phyloP scores from a whole-genome alignment of 2,797 vertebrate species.

The Pseudochromis fuscus region DNA sequence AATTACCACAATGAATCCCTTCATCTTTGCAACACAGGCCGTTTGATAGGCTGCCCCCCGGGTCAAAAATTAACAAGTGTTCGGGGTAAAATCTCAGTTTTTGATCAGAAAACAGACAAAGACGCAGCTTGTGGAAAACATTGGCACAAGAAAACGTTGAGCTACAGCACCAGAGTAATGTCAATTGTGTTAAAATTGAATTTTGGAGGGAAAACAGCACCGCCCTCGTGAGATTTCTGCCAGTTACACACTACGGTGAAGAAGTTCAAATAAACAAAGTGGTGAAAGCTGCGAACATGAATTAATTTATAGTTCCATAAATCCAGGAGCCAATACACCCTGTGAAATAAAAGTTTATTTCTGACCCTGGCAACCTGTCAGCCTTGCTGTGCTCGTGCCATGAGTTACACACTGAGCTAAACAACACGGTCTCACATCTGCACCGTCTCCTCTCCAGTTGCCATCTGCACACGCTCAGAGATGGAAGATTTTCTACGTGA shows the following conservation, averaged over 20 bases:
- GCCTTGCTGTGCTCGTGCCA: neutral
- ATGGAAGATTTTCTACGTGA: constrained; percentile 95
- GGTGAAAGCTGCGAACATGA: neutral
- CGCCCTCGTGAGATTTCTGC: neutral
- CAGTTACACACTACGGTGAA: neutral
- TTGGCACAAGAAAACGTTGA: constrained; percentile 42
- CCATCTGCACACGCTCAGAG: constrained; percentile 92
- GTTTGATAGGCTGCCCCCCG: constrained; percentile 26
- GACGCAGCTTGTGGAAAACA: constrained; percentile 26
- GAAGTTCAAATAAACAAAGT: constrained; percentile 5
- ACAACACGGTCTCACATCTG: neutral
- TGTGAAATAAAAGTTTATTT: constrained; percentile 24
- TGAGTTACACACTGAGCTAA: neutral
- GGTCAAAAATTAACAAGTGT: constrained; percentile 37
- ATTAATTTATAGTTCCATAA: constrained; percentile 22
- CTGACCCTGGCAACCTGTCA: neutral
- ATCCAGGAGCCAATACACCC: neutral
- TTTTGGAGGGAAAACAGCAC: neutral
- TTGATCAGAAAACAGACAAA: constrained; percentile 51
- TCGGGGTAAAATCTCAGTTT: constrained; percentile 27
- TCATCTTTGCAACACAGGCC: constrained; percentile 53
- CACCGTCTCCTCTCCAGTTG: constrained; percentile 78
- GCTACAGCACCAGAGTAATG: constrained; percentile 28
- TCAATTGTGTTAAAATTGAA: neutral
- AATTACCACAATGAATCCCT: constrained; percentile 42